Evolutionary conservation across 2,888 invertebrate species (phyloP).

Genomic region (Fragum whitleyi): DNA sequence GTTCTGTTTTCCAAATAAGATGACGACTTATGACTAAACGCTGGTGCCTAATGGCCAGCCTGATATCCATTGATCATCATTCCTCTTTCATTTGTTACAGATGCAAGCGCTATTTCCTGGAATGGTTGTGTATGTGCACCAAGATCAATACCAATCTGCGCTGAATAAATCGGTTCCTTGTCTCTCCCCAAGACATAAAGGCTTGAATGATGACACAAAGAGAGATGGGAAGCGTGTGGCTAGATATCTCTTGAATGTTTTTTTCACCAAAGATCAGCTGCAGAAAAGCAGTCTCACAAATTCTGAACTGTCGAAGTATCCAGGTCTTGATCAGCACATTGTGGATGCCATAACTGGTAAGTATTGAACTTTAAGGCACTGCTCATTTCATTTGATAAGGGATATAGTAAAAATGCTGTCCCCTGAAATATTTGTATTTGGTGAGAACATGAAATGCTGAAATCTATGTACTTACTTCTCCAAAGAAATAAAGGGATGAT

Average conservation of each 20-base stretch:
- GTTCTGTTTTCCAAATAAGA: too few species aligned
- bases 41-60: slow-evolving; percentile 1
- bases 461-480: too few species aligned
- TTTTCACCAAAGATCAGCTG: slow-evolving; percentile 35
- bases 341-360: slow-evolving; percentile 29
- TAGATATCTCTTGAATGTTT: slow-evolving; percentile 30
- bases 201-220: background rate
- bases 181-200: background rate
- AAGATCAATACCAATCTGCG: slow-evolving; percentile 29
- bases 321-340: slow-evolving; percentile 21
- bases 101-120: slow-evolving; percentile 35
- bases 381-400: slow-evolving; percentile 5
- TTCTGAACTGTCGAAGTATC: slow-evolving; percentile 24
- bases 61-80: slow-evolving; percentile 14
- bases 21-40: slow-evolving; percentile 6
- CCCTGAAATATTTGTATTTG: slow-evolving; percentile 6
- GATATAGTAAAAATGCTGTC: background rate
- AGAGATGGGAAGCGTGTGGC: slow-evolving; percentile 28
- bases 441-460: background rate
- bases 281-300: slow-evolving; percentile 32
- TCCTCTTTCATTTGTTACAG: slow-evolving; percentile 24
- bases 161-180: slow-evolving; percentile 34
- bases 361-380: slow-evolving; percentile 6
- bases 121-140: slow-evolving; percentile 30
- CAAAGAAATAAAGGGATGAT: too few species aligned